phyloP scores from a whole-genome alignment of 2,113 vertebrate genomes.

The Sarotherodon lohbergeri region DNA sequence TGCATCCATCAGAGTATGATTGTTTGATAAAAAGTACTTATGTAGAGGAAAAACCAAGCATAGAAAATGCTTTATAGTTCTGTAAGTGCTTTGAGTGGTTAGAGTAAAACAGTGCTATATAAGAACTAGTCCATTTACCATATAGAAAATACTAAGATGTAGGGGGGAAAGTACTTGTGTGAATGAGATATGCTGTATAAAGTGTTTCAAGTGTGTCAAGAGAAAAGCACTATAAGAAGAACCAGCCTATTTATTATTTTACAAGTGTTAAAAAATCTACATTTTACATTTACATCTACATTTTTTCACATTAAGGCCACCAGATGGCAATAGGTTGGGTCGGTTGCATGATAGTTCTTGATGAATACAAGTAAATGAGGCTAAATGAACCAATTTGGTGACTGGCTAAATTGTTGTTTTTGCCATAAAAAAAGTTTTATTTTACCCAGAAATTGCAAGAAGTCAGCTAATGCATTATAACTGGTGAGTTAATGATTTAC shows the following conservation, averaged over 20 bases:
- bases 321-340: not conserved
- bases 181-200: not conserved
- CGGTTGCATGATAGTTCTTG: not conserved
- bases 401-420: too few relatives aligned
- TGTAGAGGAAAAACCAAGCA: not conserved
- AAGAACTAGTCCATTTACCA: not conserved
- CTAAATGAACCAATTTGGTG: too few relatives aligned
- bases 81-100: not conserved
- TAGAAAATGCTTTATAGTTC: not conserved
- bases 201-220: not conserved
- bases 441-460: not conserved
- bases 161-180: not conserved
- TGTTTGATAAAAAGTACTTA: not conserved
- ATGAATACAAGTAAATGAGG: not conserved
- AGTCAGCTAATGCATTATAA: not conserved
- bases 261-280: not conserved
- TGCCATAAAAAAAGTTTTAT: not conserved
- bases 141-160: not conserved
- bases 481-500: not conserved
- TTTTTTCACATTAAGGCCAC: not conserved
- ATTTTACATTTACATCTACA: not conserved
- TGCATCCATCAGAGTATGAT: not conserved
- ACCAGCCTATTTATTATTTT: not conserved
- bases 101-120: not conserved
- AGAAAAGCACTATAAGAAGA: not conserved